A percentile compares a stretch with the other conserved stretches of the same genome.
These are phyloP conservation scores for Drosophila recens DNA, from an alignment of 2,888 invertebrate species.

Conservation along the genomic window DNA sequence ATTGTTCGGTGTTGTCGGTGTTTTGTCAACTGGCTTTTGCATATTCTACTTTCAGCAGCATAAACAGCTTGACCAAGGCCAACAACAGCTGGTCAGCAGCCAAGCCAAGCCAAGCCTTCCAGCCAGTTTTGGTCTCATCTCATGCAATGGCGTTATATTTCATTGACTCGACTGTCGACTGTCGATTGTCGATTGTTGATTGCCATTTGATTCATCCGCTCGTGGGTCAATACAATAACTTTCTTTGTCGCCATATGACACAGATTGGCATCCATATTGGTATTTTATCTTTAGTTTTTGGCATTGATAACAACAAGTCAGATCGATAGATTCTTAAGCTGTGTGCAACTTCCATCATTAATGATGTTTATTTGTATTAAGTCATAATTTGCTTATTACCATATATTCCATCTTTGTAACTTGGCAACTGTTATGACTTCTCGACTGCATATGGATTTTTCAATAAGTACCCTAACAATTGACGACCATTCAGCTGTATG, in stretches of 20 bases:
- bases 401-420: conserved; percentile 18
- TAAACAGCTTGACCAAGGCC: conserved; percentile 72
- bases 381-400: conserved; percentile 51
- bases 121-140: conserved; percentile 38
- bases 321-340: conserved; percentile 8
- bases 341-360: conserved; percentile 3
- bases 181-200: conserved; percentile 2
- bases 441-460: conserved; percentile 8
- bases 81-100: conserved; percentile 36
- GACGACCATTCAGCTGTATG: conserved; percentile 25
- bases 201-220: conserved; percentile 33
- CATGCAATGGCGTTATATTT: conserved; percentile 49
- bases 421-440: conserved; percentile 28
- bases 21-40: conserved; percentile 67
- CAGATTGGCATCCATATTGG: conserved; percentile 36
- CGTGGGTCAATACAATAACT: conserved; percentile 35
- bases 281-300: conserved; percentile 25
- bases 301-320: conserved; percentile 15
- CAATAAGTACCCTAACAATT: conserved; percentile 25
- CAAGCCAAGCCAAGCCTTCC: conserved; percentile 4
- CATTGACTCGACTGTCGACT: conserved; percentile 31
- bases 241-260: conserved; percentile 45
- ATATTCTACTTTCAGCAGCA: conserved; percentile 72
- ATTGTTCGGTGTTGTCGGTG: conserved; percentile 27
- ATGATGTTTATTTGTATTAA: conserved; percentile 27